phyloP scores from a whole-genome alignment of 1,140 invertebrate genomes.

The Eupristina koningsbergeri region DNA sequence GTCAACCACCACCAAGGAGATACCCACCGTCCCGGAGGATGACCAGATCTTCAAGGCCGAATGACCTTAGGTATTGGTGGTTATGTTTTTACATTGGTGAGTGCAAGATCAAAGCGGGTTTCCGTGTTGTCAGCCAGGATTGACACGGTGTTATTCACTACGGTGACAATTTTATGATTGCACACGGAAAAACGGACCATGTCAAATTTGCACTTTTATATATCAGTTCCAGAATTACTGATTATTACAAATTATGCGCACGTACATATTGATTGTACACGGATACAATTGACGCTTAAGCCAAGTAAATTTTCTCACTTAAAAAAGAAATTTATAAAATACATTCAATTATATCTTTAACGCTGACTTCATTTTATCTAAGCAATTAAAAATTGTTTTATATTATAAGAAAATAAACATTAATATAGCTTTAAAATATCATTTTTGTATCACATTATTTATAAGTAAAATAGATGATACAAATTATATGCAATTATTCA shows the following conservation, averaged over 20 bases:
- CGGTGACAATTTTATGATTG: background rate
- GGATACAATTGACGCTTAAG: too few relatives aligned
- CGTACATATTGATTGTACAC: background rate
- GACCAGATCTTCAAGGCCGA: conserved; percentile 65
- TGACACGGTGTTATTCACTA: conserved; percentile 2
- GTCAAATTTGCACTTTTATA: background rate
- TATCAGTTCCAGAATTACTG: background rate
- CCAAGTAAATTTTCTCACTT: too few relatives aligned
- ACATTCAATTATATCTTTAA: background rate
- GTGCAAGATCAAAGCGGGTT: conserved; percentile 37
- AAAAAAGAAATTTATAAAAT: background rate
- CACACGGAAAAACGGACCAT: conserved; percentile 26
- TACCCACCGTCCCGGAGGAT: conserved; percentile 62
- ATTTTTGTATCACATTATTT: background rate
- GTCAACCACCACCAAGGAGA: conserved; percentile 72
- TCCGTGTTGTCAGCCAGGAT: conserved; percentile 36
- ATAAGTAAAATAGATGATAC: too few relatives aligned
- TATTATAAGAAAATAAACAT: background rate
- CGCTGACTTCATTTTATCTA: background rate
- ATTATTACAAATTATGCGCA: background rate
- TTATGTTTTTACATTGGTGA: conserved; percentile 45
- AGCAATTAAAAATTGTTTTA: too few relatives aligned
- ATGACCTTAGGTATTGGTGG: conserved; percentile 75
- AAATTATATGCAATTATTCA: too few relatives aligned
- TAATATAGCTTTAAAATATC: background rate